A percentile compares a stretch with the other conserved stretches of the same genome.
Evolutionary conservation across 2,113 vertebrate species (phyloP).

Genomic region (Penelope pileata): DNA sequence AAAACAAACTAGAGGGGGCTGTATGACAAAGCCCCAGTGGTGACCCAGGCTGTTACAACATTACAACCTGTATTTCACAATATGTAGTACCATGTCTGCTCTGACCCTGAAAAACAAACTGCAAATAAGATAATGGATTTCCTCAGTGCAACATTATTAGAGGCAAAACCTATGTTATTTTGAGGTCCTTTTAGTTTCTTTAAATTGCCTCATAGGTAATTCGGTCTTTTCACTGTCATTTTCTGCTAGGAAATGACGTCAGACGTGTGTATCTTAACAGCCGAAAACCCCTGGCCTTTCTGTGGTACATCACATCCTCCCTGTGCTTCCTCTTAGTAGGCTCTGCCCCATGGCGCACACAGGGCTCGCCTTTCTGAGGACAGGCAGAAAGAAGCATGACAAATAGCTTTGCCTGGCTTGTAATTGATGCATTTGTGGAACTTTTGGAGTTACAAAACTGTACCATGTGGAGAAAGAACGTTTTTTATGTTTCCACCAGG

Average conservation of each 20-base stretch:
- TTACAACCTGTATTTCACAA: conserved; percentile 16
- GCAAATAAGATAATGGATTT: conserved; percentile 55
- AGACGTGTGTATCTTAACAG: conserved; percentile 43
- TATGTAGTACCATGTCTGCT: background rate
- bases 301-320: conserved; percentile 16
- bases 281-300: conserved; percentile 7
- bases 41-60: background rate
- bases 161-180: conserved; percentile 54
- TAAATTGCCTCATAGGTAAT: conserved; percentile 45
- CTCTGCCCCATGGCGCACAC: background rate
- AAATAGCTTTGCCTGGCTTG: background rate
- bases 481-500: background rate
- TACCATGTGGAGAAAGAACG: background rate
- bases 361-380: background rate
- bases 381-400: background rate
- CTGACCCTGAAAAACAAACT: conserved; percentile 51
- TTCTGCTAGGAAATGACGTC: conserved; percentile 44
- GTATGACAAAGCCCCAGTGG: background rate
- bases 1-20: background rate
- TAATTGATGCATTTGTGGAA: background rate
- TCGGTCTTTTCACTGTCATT: conserved; percentile 31
- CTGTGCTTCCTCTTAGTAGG: background rate
- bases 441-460: rapidly evolving
- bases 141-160: conserved; percentile 10
- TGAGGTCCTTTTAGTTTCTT: conserved; percentile 33